Base-by-base conservation (phyloP, 2,113 vertebrate species). In the Pica pica region DNA sequence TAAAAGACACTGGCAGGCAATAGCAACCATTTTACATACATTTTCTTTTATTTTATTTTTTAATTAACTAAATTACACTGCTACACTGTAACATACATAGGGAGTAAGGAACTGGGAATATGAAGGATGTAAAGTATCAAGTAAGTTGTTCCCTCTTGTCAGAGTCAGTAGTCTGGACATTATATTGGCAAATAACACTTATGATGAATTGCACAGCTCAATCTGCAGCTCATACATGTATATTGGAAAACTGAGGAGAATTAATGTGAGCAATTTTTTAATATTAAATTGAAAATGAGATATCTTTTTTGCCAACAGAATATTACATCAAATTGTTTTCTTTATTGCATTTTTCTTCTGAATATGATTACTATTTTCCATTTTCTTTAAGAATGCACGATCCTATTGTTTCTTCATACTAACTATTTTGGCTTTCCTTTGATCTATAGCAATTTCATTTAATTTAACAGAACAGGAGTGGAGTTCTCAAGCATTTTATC, bases 201-300 rank as follows among this genome's bases (percentile, higher is more conserved):
- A 86, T 92, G 96, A 96, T 96, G 94, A 97, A 97, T 97, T 96
- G 94, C 86, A 77, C 76, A 92, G 92, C 88, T 96, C 96, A 95
- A 90, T 96, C 89, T 94, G 76, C 90, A 96, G 94, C 96, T 97
- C 95, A 96, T 97, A 86, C 96, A 96, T 96, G 96, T 89, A 97
- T 97, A 97, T 97, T 97, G 90, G 83, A 97, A 97, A 97, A 93
- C 85, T 52, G 88, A 92, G 86, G 80, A 95, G 94, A 96, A 96
- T 96, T 97, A 96, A 96, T 97, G 95, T 87, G 90, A 90, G 93
- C 93, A 93, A 97, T 97, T 96, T 96, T 97, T 96, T 96, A 96
- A 93, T 94, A 97, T 96, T 94, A 95, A 96, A 97, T 93, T 97
- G 96, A 95, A 96, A 96, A 96, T 95, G 95, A 94, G 95, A 79